These are phyloP conservation scores for Sitobion miscanthi DNA, from an alignment of 1,140 invertebrate species.

Conservation along the genomic window DNA sequence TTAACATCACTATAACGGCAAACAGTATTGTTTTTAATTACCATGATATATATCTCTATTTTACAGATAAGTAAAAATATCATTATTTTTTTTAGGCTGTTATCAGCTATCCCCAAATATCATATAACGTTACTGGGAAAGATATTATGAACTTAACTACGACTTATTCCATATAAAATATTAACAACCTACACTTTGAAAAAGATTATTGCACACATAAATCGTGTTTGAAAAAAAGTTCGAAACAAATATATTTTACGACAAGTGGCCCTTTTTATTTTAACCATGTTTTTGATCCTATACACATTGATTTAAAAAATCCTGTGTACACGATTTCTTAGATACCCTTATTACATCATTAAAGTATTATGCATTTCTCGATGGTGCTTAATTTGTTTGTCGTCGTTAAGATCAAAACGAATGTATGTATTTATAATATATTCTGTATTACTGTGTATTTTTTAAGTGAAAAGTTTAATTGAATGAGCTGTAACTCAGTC, in stretches of 20 bases:
- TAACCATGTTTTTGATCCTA: background rate
- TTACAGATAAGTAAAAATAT: background rate
- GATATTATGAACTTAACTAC: background rate
- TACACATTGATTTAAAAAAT: background rate
- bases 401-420: background rate
- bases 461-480: background rate
- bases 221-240: background rate
- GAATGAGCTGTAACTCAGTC: background rate
- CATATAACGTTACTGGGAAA: background rate
- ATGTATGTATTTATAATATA: background rate
- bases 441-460: background rate
- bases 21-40: background rate
- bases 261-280: background rate
- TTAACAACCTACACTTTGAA: background rate
- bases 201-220: background rate
- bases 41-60: background rate
- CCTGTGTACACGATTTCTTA: background rate
- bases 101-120: background rate
- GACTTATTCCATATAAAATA: too few relatives aligned
- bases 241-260: background rate
- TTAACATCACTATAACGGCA: background rate
- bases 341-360: background rate
- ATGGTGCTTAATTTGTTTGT: background rate
- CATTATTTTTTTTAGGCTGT: background rate
- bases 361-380: background rate